Percentiles rank a stretch among this genome's conserved stretches.
These are phyloP conservation scores for Eulacestoma nigropectus DNA, from an alignment of 2,113 vertebrate genomes.

Conservation along the genomic window DNA sequence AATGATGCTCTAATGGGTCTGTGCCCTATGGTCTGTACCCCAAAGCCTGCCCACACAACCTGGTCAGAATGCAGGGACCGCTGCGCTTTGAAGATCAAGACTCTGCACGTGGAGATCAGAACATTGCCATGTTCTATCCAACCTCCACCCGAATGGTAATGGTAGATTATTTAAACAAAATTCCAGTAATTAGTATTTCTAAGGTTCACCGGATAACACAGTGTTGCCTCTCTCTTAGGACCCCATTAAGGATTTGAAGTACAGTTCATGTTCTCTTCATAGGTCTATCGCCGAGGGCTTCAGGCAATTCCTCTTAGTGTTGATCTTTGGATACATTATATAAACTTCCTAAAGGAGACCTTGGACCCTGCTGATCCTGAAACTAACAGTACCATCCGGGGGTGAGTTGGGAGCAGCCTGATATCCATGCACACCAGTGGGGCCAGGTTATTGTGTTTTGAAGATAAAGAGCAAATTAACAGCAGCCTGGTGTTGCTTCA, in stretches of 20 bases:
- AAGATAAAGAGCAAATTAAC: accelerated
- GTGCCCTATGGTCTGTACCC: constrained; percentile 89
- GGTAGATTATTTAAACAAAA: constrained; percentile 89
- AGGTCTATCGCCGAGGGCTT: constrained; percentile 96
- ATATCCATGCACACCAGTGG: accelerated
- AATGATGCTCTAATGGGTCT: constrained; percentile 88
- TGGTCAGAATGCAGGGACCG: constrained; percentile 86
- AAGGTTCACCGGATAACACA: constrained; percentile 84
- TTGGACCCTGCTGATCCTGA: constrained; percentile 85
- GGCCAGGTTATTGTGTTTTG: accelerated
- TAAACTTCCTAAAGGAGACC: constrained; percentile 95
- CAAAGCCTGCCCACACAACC: constrained; percentile 87
- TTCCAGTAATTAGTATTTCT: constrained; percentile 82
- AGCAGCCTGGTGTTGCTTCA: accelerated
- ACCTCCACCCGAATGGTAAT: constrained; percentile 89
- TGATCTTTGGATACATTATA: constrained; percentile 97
- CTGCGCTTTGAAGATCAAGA: constrained; percentile 88
- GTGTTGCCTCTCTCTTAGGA: constrained; percentile 79
- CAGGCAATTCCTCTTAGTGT: constrained; percentile 98
- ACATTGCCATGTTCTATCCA: constrained; percentile 90
- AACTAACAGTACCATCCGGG: constrained; percentile 84
- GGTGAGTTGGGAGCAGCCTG: constrained; percentile 75
- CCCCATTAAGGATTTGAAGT: constrained; percentile 65
- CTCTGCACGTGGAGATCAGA: constrained; percentile 87
- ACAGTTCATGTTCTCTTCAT: constrained; percentile 72